Percentiles rank a stretch among this genome's conserved stretches.
Evolutionary conservation across 2,113 vertebrate genomes (phyloP).

Genomic region (Cyprinodon brontotheroides): DNA sequence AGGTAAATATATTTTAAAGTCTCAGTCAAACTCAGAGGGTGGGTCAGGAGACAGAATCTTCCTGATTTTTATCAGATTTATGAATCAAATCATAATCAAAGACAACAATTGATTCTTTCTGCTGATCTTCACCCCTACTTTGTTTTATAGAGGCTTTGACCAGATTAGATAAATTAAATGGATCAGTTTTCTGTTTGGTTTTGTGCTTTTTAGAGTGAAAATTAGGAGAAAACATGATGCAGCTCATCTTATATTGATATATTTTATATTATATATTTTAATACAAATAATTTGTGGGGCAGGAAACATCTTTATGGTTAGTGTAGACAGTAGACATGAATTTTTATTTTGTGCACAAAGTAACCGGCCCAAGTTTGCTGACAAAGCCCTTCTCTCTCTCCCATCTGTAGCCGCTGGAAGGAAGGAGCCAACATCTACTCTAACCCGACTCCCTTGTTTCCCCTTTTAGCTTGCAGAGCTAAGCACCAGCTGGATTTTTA

Average conservation of each 20-base stretch:
- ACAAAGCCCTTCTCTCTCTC: conserved; percentile 36
- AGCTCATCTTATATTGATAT: not conserved
- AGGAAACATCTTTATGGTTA: not conserved
- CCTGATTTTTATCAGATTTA: conserved; percentile 29
- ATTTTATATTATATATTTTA: too few species aligned
- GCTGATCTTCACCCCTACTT: not conserved
- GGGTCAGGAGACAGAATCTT: conserved; percentile 20
- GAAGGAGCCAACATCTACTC: not conserved
- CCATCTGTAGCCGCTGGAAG: conserved; percentile 32
- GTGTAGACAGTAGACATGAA: conserved; percentile 20
- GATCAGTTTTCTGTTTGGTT: conserved; percentile 7
- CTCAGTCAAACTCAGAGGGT: conserved; percentile 31
- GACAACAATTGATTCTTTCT: conserved; percentile 11
- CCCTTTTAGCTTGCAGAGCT: conserved; percentile 32
- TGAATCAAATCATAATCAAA: not conserved
- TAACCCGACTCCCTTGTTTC: not conserved
- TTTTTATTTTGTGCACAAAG: conserved; percentile 16
- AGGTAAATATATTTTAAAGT: conserved; percentile 47
- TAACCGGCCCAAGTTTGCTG: conserved; percentile 35
- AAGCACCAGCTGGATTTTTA: conserved; percentile 38
- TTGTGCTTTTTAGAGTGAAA: not conserved
- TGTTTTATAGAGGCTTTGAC: conserved; percentile 7
- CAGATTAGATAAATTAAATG: not conserved
- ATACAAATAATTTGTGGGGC: conserved; percentile 18
- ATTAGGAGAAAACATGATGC: conserved; percentile 16